Percentiles rank a stretch among this genome's conserved stretches.
phyloP scores from a whole-genome alignment of 1,140 invertebrate genomes.

The Himalopsyche phryganea region DNA sequence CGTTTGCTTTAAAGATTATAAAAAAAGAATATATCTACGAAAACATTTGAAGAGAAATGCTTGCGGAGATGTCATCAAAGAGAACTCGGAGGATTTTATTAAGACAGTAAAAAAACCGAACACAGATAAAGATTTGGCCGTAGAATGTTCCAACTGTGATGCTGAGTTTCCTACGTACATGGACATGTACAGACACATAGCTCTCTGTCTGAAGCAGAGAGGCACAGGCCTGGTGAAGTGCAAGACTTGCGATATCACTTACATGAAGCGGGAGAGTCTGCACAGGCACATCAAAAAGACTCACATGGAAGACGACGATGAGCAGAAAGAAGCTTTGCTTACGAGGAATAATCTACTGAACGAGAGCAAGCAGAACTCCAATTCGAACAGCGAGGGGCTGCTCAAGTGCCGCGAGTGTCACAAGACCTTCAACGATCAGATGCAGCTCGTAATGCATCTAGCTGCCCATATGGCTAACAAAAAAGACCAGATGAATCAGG shows the following conservation, averaged over 20 bases:
- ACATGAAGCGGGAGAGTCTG: constrained; percentile 15
- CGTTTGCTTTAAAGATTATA: constrained; percentile 22
- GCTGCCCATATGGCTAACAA: constrained; percentile 46
- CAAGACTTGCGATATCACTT: constrained; percentile 22
- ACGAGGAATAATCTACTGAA: background rate
- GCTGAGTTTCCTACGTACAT: constrained; percentile 15
- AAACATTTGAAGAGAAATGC: constrained; percentile 20
- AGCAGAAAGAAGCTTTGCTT: background rate
- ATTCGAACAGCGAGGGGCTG: background rate
- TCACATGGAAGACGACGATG: constrained; percentile 8
- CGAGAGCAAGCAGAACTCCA: background rate
- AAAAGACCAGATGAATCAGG: constrained; percentile 32
- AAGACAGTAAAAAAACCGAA: background rate
- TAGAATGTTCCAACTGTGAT: constrained; percentile 29
- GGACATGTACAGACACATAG: constrained; percentile 25
- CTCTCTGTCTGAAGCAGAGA: constrained; percentile 11
- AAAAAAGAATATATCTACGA: constrained; percentile 19
- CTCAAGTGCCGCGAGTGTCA: constrained; percentile 45
- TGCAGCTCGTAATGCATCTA: constrained; percentile 43
- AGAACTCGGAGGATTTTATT: constrained; percentile 6
- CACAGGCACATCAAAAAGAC: constrained; percentile 23
- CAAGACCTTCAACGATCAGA: constrained; percentile 40
- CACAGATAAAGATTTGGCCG: background rate
- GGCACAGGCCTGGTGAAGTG: constrained; percentile 17
- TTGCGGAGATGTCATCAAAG: constrained; percentile 19